These are phyloP conservation scores for Calycopis cecrops DNA, from an alignment of 1,140 invertebrate genomes.

Conservation along the genomic window DNA sequence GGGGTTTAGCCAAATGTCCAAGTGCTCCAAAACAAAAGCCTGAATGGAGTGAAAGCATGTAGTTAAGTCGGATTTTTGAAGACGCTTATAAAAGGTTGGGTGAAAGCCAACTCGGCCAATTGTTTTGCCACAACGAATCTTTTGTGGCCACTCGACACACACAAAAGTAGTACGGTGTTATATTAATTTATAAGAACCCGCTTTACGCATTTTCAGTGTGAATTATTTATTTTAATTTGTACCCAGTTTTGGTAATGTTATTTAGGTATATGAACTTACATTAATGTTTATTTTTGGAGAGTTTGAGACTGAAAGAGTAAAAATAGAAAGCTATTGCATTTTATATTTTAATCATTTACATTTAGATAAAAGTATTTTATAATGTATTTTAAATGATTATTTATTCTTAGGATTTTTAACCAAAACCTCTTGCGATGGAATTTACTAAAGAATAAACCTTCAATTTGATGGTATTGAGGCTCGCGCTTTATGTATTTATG, in stretches of 20 bases:
- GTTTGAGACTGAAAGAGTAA: too few relatives aligned
- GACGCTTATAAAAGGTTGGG: constrained; percentile 18
- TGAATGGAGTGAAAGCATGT: constrained; percentile 1
- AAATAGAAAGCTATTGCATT: too few relatives aligned
- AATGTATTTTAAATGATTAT: too few relatives aligned
- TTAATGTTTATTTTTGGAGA: too few relatives aligned
- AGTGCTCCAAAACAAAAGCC: constrained; percentile 3
- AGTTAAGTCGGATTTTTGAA: constrained; percentile 16
- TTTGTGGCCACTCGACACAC: constrained; percentile 18
- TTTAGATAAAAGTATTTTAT: too few relatives aligned
- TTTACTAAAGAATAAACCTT: too few relatives aligned
- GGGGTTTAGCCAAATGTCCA: neutral
- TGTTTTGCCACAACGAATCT: constrained; percentile 16
- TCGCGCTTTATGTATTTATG: too few relatives aligned
- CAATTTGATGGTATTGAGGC: too few relatives aligned
- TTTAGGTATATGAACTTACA: too few relatives aligned
- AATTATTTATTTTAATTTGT: constrained; percentile 7
- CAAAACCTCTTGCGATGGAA: too few relatives aligned
- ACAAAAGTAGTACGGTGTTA: constrained; percentile 11
- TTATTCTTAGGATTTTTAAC: too few relatives aligned
- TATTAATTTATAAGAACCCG: constrained; percentile 18
- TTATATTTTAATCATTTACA: too few relatives aligned
- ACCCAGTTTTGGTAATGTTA: neutral
- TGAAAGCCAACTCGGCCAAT: constrained; percentile 18
- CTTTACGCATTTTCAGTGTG: constrained; percentile 12